phyloP scores from a whole-genome alignment of 2,888 invertebrate species.

The Brenthis daphne region DNA sequence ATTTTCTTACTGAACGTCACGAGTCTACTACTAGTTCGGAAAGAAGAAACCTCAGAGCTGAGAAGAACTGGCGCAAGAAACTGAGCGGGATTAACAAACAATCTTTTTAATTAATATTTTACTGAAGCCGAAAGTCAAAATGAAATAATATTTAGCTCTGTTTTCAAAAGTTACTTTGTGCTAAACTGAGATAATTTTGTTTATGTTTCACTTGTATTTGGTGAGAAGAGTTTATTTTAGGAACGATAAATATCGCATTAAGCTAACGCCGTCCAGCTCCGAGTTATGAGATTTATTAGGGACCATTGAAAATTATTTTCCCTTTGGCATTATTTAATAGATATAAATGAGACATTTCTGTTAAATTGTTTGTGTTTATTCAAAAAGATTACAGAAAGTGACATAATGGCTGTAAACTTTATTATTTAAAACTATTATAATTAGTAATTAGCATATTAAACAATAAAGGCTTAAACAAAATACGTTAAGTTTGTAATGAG shows the following conservation, averaged over 20 bases:
- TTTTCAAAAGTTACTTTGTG: conserved; percentile 5
- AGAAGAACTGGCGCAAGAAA: too few relatives aligned
- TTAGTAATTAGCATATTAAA: neutral
- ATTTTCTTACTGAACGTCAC: too few relatives aligned
- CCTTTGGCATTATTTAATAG: conserved; percentile 13
- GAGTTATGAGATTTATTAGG: conserved; percentile 63
- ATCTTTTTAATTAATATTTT: neutral
- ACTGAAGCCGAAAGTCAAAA: conserved; percentile 6
- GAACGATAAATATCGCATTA: conserved; percentile 76
- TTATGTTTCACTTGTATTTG: conserved; percentile 54
- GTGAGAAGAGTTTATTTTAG: conserved; percentile 62
- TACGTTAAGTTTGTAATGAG: conserved; percentile 12
- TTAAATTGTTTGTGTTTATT: neutral
- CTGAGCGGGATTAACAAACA: too few relatives aligned
- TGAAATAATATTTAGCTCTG: conserved; percentile 5
- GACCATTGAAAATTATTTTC: conserved; percentile 51
- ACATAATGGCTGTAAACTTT: neutral
- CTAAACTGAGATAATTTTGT: conserved; percentile 21
- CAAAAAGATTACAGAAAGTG: neutral
- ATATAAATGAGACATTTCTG: neutral
- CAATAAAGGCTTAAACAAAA: conserved; percentile 1
- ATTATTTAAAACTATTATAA: neutral
- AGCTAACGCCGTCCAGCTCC: conserved; percentile 52
- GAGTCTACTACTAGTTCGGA: too few relatives aligned
- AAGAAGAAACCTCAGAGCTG: too few relatives aligned